These are phyloP conservation scores for Limosa lapponica DNA, from an alignment of 2,797 vertebrate species.

Conservation along the genomic window DNA sequence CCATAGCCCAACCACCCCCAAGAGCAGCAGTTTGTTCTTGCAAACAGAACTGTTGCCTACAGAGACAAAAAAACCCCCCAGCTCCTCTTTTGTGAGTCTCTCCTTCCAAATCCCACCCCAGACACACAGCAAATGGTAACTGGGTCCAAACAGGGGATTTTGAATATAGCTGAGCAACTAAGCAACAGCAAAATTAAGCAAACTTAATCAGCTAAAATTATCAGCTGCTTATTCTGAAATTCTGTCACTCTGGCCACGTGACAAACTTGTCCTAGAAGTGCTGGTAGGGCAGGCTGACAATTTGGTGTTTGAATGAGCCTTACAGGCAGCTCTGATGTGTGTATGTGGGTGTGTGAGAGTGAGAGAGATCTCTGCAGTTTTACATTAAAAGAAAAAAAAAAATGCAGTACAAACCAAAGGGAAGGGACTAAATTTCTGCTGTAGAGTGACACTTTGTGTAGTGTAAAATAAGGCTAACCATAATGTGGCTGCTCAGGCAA, in stretches of 20 bases:
- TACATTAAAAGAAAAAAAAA: not conserved
- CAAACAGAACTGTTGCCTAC: not conserved
- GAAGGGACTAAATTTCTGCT: not conserved
- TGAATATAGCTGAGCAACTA: not conserved
- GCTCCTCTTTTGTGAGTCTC: not conserved
- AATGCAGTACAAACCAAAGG: not conserved
- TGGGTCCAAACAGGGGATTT: not conserved
- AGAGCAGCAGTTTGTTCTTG: not conserved
- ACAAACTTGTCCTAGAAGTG: not conserved
- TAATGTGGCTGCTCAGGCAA: not conserved
- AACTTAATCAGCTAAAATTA: not conserved
- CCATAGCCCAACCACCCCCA: not conserved
- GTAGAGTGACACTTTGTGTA: not conserved
- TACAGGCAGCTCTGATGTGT: not conserved
- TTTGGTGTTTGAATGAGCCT: not conserved
- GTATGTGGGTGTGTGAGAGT: not conserved
- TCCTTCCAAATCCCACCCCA: not conserved
- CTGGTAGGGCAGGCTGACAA: not conserved
- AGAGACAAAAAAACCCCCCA: not conserved
- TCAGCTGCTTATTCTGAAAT: not conserved
- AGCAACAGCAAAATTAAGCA: not conserved
- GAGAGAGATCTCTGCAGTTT: not conserved
- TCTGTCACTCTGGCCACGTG: not conserved
- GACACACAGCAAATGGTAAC: not conserved
- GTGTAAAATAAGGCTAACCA: not conserved